These are phyloP conservation scores for Terrapene triunguis DNA, from an alignment of 2,113 vertebrate species.

Conservation along the genomic window DNA sequence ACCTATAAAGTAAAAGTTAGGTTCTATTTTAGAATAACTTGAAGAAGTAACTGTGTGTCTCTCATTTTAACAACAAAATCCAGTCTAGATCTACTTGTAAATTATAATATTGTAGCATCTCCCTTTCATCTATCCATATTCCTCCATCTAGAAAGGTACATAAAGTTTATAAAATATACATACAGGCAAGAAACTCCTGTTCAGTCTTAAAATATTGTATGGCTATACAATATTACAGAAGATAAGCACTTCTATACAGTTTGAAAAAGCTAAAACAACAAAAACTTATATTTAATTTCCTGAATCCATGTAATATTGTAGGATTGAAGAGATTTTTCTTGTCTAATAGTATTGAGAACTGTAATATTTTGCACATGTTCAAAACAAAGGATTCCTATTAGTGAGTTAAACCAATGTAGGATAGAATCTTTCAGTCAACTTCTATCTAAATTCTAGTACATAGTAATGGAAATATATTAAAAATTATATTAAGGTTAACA, in stretches of 20 bases:
- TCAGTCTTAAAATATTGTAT: background rate
- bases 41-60: no score
- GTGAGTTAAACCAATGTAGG: background rate
- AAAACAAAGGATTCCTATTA: background rate
- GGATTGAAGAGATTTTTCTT: background rate
- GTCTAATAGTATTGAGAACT: background rate
- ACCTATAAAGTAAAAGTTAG: no score
- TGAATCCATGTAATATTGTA: background rate
- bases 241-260: background rate
- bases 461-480: background rate
- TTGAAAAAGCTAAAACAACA: background rate
- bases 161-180: background rate
- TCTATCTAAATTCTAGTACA: background rate
- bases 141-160: background rate
- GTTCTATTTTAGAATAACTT: no score
- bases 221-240: background rate
- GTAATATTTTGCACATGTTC: background rate
- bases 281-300: background rate
- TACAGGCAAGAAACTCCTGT: background rate
- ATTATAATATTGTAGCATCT: background rate
- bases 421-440: background rate
- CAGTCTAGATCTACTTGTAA: no score
- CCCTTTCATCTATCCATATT: background rate
- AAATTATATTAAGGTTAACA: background rate
- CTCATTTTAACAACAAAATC: no score